phyloP scores from a whole-genome alignment of 2,797 vertebrate genomes.

The Alcedo quadribrachys region DNA sequence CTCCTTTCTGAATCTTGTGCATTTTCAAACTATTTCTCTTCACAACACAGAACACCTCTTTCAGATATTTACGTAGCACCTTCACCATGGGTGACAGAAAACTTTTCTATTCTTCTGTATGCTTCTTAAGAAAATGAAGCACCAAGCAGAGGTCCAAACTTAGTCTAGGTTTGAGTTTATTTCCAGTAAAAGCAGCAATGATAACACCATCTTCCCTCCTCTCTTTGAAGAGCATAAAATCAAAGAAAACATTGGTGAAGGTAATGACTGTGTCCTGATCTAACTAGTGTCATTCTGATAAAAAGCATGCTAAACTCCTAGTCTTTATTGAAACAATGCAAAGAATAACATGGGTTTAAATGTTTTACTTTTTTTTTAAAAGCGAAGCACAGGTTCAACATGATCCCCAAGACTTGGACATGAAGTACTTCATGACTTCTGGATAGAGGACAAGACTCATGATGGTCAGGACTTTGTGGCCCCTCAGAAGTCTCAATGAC shows the following conservation, averaged over 20 bases:
- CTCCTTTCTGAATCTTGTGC: not conserved
- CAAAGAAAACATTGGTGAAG: not conserved
- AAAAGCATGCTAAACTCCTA: not conserved
- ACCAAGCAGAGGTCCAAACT: not conserved
- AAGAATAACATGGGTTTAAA: not conserved
- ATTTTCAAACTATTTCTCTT: not conserved
- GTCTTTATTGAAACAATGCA: not conserved
- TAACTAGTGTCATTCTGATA: not conserved
- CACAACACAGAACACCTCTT: not conserved
- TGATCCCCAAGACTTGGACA: not conserved
- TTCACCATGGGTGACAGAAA: not conserved
- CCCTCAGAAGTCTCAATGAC: not conserved
- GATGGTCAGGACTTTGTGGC: not conserved
- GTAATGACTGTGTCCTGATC: not conserved
- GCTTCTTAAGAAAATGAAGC: not conserved
- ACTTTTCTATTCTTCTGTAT: not conserved
- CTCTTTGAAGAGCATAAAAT: not conserved
- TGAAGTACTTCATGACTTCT: not conserved
- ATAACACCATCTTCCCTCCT: not conserved
- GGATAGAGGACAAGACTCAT: not conserved
- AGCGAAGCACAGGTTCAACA: not conserved
- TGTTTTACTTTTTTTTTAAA: not conserved
- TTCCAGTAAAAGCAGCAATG: not conserved
- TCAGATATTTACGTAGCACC: not conserved
- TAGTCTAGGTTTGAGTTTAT: not conserved